phyloP scores from a whole-genome alignment of 2,797 vertebrate genomes.

The Anguilla pacifica region DNA sequence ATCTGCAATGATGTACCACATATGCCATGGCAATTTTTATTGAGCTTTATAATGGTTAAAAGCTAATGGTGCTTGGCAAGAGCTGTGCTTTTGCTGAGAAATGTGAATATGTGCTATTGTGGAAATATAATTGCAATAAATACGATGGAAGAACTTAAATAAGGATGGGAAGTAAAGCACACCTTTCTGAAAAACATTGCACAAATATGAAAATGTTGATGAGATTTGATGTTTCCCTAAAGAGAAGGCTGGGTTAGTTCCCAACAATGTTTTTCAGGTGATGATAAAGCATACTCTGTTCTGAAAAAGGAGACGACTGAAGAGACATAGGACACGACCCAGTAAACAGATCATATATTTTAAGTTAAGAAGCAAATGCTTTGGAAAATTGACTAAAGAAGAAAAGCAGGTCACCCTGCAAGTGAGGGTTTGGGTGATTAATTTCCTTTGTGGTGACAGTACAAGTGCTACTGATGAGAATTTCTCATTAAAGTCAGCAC shows the following conservation, averaged over 20 bases:
- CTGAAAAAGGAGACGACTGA: background rate
- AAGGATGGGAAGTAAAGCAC: background rate
- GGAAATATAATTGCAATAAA: background rate
- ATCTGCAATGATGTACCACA: background rate
- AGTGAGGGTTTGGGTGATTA: background rate
- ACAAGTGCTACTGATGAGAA: conserved; percentile 3
- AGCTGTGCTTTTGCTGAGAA: background rate
- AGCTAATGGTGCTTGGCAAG: background rate
- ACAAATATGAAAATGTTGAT: background rate
- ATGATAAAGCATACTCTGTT: background rate
- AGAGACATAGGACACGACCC: background rate
- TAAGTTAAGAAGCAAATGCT: background rate
- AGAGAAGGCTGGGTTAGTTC: background rate
- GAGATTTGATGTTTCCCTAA: background rate
- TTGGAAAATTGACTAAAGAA: background rate
- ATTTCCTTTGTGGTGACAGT: conserved; percentile 10
- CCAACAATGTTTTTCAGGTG: background rate
- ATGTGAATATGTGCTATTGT: background rate
- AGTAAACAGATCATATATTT: background rate
- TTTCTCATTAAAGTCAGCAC: background rate
- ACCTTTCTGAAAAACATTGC: background rate
- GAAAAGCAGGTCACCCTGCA: background rate
- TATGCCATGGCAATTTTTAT: background rate
- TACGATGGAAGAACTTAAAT: background rate
- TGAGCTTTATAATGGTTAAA: background rate